These are phyloP conservation scores for Vidua macroura DNA, from an alignment of 2,113 vertebrate species.

Conservation along the genomic window DNA sequence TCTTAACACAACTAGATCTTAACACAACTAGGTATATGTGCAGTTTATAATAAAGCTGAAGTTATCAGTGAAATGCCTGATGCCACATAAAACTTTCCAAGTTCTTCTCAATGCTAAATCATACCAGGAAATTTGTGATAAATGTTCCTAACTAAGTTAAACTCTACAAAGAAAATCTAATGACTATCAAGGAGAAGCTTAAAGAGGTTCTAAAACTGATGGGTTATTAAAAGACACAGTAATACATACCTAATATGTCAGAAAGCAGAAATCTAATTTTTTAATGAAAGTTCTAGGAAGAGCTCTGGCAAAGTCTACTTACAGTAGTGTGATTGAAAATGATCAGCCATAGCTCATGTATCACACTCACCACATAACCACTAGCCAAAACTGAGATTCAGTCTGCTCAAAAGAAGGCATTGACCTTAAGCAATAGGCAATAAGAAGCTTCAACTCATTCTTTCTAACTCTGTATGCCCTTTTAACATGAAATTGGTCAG, in stretches of 20 bases:
- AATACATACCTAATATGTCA: neutral
- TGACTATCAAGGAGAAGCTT: neutral
- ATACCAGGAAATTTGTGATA: neutral
- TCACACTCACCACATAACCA: constrained; percentile 25
- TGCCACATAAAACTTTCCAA: neutral
- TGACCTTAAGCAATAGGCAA: constrained; percentile 16
- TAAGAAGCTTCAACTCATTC: neutral
- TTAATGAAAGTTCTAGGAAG: neutral
- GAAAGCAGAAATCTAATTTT: neutral
- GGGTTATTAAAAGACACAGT: neutral
- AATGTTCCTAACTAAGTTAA: neutral
- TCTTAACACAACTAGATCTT: neutral
- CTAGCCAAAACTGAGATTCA: constrained; percentile 13
- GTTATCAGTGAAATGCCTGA: neutral
- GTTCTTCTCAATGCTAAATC: neutral
- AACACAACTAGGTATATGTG: neutral
- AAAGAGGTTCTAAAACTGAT: neutral
- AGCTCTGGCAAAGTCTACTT: neutral
- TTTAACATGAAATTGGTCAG: neutral
- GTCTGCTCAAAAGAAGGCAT: neutral
- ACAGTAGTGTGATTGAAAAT: constrained; percentile 7
- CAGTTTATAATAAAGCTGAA: neutral
- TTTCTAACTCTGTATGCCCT: neutral
- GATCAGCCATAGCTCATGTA: neutral
- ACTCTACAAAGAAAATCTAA: neutral